A percentile compares a stretch with the other conserved stretches of the same genome.
These are phyloP conservation scores for Diprion similis DNA, from an alignment of 1,140 invertebrate genomes.

Conservation along the genomic window DNA sequence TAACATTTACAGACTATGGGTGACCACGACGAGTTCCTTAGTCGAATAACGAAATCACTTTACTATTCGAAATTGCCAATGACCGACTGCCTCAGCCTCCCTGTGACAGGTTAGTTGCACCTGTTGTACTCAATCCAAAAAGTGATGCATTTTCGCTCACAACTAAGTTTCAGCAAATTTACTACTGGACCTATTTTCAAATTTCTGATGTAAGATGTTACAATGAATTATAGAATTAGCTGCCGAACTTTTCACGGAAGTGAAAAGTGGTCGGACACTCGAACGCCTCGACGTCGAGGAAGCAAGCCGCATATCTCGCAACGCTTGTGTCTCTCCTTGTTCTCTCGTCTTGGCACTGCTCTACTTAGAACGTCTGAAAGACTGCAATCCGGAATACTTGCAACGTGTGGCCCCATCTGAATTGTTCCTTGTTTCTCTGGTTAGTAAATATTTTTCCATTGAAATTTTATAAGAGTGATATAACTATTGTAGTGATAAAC, in stretches of 20 bases:
- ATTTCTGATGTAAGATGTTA: constrained; percentile 22
- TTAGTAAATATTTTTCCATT: constrained; percentile 58
- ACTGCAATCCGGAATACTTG: constrained; percentile 83
- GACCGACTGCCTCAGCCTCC: constrained; percentile 76
- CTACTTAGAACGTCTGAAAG: constrained; percentile 85
- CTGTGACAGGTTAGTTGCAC: constrained; percentile 74
- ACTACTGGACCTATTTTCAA: constrained; percentile 26
- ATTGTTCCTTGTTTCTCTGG: constrained; percentile 91
- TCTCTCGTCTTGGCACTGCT: constrained; percentile 83
- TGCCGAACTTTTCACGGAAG: constrained; percentile 80
- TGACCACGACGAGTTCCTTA: constrained; percentile 76
- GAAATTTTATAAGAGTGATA: constrained; percentile 14
- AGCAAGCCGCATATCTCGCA: constrained; percentile 78
- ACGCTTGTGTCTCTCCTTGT: constrained; percentile 86
- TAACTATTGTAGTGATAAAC: not conserved
- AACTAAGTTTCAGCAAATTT: not conserved
- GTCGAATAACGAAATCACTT: constrained; percentile 82
- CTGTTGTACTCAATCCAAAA: constrained; percentile 19
- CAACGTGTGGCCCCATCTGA: constrained; percentile 83
- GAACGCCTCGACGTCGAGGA: constrained; percentile 81
- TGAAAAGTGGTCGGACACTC: constrained; percentile 72
- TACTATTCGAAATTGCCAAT: constrained; percentile 82
- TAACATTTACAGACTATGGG: constrained; percentile 66
- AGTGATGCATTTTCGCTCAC: no score
- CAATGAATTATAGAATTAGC: constrained; percentile 74